These are phyloP conservation scores for Syngnathus acus DNA, from an alignment of 2,797 vertebrate genomes.

Conservation along the genomic window DNA sequence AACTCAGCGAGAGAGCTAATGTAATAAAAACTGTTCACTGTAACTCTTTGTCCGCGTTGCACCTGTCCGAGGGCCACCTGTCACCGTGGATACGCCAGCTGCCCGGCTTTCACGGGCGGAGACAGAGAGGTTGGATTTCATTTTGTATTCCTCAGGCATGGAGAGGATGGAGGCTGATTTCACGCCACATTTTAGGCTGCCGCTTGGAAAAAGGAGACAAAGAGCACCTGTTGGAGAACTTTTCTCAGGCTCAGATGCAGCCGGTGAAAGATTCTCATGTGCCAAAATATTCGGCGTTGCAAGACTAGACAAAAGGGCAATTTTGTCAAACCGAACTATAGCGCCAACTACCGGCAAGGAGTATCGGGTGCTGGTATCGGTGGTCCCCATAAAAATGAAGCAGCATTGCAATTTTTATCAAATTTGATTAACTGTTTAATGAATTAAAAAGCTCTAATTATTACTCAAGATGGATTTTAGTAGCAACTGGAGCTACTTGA, in stretches of 20 bases:
- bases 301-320: no score
- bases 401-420: no score
- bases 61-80: conserved; percentile 59
- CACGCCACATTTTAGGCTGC: conserved; percentile 38
- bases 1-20: neutral
- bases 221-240: neutral
- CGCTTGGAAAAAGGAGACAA: conserved; percentile 1
- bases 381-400: no score
- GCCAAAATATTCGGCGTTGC: no score
- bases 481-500: no score
- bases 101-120: conserved; percentile 15
- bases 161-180: conserved; percentile 50
- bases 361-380: no score
- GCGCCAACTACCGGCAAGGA: no score
- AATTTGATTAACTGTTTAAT: no score
- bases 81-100: conserved; percentile 46
- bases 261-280: neutral
- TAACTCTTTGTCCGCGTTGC: conserved; percentile 41
- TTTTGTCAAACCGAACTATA: no score
- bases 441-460: no score
- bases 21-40: conserved; percentile 9
- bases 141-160: conserved; percentile 21
- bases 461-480: no score
- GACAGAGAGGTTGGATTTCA: conserved; percentile 34
- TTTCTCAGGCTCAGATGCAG: neutral